Base-by-base conservation (phyloP, 2,113 vertebrate species). In the Sinocyclocheilus anshuiensis region DNA sequence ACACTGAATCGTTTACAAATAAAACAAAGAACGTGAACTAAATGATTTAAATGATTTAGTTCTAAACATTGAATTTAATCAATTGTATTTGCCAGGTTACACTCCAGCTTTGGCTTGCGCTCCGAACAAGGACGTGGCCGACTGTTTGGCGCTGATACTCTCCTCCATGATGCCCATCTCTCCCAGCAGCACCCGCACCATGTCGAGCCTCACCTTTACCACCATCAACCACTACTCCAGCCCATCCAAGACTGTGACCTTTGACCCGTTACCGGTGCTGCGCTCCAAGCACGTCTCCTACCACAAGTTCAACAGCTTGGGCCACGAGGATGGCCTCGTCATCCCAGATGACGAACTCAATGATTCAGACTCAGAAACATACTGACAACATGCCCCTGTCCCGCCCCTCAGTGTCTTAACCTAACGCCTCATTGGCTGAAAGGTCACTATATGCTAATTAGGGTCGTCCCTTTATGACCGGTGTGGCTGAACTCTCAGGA, bases 141-240 rank as follows among this genome's bases (percentile, higher is more conserved):
- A 99, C 90, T 99, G 98, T 94, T 95, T 99, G 15, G 97, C 98
- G 33, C 97, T 99, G 87, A 99, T 99, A 91, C 94, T 99, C 95
- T 97, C 98, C 95, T 99, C 97, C 85, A 99, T 99, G 98, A 98
- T 99, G 97, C 98, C 98, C 90, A 95, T 98, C 87, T 98, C 98
- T 57, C 97, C 97, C 8, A 95, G 95, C 93, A 94, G 95, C 92
- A 95, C 93, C 18, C 91, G 84, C 75, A 92, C 94, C 0, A 91
- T 97, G 77, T 95, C 98, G 77, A 93, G 96, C 88, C 92, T 97
- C 87, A 95, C 97, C 1, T 98, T 99, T 94, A 97, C 94, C 94
- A 96, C 96, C 94, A 96, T 98, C 93, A 98, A 97, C 92, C 98
- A 98, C 93, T 98, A 97, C 90, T 97, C 96, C 93, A 98, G 96